Percentiles rank a stretch among this genome's conserved stretches.
These are phyloP conservation scores for Rhaphigaster nebulosa DNA, from an alignment of 2,888 invertebrate genomes.

Conservation along the genomic window DNA sequence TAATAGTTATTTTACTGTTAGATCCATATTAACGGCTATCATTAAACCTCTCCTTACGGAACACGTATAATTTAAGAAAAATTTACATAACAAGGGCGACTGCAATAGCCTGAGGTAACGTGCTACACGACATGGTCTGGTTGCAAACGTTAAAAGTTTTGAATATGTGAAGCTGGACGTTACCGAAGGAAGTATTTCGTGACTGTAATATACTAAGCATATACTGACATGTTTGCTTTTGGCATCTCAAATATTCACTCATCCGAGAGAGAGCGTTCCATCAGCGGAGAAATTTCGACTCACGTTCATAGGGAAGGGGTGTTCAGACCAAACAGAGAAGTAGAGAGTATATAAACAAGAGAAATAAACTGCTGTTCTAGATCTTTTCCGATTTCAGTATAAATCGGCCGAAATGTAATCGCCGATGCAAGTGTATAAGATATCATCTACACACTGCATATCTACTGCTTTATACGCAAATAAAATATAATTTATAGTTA, in stretches of 20 bases:
- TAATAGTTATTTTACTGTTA: neutral
- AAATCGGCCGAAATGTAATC: too few relatives aligned
- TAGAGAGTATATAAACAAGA: too few relatives aligned
- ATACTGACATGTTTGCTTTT: neutral
- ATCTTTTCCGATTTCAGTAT: too few relatives aligned
- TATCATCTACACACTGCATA: too few relatives aligned
- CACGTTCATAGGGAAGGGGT: neutral
- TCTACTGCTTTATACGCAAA: too few relatives aligned
- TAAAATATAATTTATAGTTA: too few relatives aligned
- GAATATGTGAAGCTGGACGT: neutral
- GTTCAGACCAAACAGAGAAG: too few relatives aligned
- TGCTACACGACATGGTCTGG: neutral
- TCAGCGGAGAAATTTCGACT: neutral
- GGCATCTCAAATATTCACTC: neutral
- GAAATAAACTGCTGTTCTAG: too few relatives aligned
- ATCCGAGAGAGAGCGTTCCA: neutral
- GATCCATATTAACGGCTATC: neutral
- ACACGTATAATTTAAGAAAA: neutral
- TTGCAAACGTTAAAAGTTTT: neutral
- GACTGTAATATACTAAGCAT: neutral
- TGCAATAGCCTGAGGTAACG: neutral
- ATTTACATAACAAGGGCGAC: neutral
- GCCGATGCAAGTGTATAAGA: too few relatives aligned
- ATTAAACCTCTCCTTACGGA: neutral
- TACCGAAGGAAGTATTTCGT: neutral